These are phyloP conservation scores for Ahaetulla prasina DNA, from an alignment of 2,113 vertebrate species.

Conservation along the genomic window DNA sequence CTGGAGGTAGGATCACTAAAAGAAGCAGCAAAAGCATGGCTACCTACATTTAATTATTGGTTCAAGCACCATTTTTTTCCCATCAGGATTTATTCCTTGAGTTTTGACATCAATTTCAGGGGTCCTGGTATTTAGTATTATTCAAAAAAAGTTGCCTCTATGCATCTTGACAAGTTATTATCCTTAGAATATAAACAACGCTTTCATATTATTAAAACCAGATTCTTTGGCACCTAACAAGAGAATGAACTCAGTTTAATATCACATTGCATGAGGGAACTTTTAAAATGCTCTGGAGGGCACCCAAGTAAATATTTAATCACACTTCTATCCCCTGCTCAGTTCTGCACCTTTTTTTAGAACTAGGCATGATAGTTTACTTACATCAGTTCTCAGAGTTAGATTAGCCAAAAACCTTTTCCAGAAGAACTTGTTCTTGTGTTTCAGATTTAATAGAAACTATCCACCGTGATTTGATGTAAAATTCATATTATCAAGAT, in stretches of 20 bases:
- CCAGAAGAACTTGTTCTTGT: not conserved
- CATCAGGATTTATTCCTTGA: not conserved
- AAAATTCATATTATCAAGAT: not conserved
- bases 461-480: not conserved
- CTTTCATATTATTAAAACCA: not conserved
- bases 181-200: not conserved
- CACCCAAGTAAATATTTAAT: not conserved
- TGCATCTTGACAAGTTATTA: not conserved
- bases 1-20: not conserved
- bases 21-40: not conserved
- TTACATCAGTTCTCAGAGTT: not conserved
- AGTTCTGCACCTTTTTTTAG: not conserved
- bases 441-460: not conserved
- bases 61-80: not conserved
- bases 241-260: not conserved
- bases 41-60: not conserved
- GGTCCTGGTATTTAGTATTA: not conserved
- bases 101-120: not conserved
- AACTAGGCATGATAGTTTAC: not conserved
- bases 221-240: not conserved
- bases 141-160: not conserved
- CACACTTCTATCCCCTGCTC: not conserved
- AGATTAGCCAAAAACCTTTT: not conserved
- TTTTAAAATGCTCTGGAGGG: not conserved
- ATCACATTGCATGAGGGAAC: not conserved